Evolutionary conservation across 2,113 vertebrate species (phyloP).

Genomic region (Anser brachyrhynchus): DNA sequence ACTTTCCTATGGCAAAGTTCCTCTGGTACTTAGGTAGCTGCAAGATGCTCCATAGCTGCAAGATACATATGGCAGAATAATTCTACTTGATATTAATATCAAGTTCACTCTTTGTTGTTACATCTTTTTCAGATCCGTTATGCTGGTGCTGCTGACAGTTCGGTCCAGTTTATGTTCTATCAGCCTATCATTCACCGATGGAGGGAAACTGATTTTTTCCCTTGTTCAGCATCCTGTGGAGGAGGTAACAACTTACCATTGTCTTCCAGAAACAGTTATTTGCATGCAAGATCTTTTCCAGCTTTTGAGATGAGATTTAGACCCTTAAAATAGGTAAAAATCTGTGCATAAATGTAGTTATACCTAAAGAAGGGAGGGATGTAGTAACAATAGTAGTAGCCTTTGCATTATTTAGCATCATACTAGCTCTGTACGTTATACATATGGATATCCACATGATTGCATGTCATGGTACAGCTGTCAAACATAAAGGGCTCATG

Average conservation of each 20-base stretch:
- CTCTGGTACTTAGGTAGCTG: neutral
- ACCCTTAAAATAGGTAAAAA: neutral
- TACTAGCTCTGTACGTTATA: neutral
- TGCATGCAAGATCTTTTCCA: neutral
- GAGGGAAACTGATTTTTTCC: constrained; percentile 97
- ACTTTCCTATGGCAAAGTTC: neutral
- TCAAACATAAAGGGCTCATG: neutral
- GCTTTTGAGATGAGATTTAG: neutral
- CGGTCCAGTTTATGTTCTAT: constrained; percentile 94
- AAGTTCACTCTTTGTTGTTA: neutral
- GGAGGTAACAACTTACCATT: constrained; percentile 82
- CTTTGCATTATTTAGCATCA: neutral
- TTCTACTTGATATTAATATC: neutral
- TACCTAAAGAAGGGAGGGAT: neutral
- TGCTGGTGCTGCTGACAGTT: constrained; percentile 81
- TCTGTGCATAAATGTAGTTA: neutral
- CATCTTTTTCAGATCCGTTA: constrained; percentile 81
- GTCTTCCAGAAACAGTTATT: neutral
- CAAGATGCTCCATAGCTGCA: neutral
- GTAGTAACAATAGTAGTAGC: neutral
- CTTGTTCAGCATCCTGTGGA: constrained; percentile 94
- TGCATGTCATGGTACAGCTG: neutral
- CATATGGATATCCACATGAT: neutral
- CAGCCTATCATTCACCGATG: constrained; percentile 95
- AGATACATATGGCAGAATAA: neutral